These are phyloP conservation scores for Druceiella hillmani DNA, from an alignment of 2,888 invertebrate species.

Conservation along the genomic window DNA sequence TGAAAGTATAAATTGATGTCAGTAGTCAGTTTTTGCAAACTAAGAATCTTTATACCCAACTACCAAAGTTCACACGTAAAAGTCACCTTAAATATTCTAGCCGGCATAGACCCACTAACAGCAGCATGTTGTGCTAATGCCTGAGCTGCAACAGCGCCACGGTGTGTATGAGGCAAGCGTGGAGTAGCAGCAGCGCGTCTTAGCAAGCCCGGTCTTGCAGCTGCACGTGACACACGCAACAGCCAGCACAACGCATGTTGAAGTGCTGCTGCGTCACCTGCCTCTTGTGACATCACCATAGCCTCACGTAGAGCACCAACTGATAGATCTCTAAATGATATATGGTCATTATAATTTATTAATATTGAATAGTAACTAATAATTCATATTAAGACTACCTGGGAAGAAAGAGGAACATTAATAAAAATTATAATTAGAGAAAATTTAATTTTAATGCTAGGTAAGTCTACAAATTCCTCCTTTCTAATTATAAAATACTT, in stretches of 20 bases:
- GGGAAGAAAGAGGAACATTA: no score
- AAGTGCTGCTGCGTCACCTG: slow-evolving; percentile 78
- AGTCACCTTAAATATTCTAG: slow-evolving; percentile 59
- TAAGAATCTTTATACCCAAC: no score
- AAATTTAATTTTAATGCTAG: no score
- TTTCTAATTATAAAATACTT: no score
- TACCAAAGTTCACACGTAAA: slow-evolving; percentile 6
- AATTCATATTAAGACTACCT: no score
- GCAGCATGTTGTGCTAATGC: slow-evolving; percentile 75
- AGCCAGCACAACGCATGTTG: slow-evolving; percentile 85
- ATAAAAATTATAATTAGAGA: no score
- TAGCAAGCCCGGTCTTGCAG: slow-evolving; percentile 10
- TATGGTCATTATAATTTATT: slow-evolving; percentile 2
- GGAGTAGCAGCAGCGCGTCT: slow-evolving; percentile 25
- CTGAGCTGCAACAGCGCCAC: slow-evolving; percentile 68
- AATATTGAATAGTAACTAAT: slow-evolving; percentile 5
- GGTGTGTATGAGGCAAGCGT: slow-evolving; percentile 47
- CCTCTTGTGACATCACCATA: slow-evolving; percentile 81
- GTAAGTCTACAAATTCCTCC: no score
- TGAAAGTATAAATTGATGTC: slow-evolving; percentile 1
- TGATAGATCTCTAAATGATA: slow-evolving; percentile 62
- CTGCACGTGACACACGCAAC: slow-evolving; percentile 32
- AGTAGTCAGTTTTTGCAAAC: not conserved
- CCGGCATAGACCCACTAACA: slow-evolving; percentile 59
- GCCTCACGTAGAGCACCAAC: slow-evolving; percentile 80